Percentiles rank a stretch among this genome's conserved stretches.
Evolutionary conservation across 2,888 invertebrate species (phyloP).

Genomic region (Apodemia zela): DNA sequence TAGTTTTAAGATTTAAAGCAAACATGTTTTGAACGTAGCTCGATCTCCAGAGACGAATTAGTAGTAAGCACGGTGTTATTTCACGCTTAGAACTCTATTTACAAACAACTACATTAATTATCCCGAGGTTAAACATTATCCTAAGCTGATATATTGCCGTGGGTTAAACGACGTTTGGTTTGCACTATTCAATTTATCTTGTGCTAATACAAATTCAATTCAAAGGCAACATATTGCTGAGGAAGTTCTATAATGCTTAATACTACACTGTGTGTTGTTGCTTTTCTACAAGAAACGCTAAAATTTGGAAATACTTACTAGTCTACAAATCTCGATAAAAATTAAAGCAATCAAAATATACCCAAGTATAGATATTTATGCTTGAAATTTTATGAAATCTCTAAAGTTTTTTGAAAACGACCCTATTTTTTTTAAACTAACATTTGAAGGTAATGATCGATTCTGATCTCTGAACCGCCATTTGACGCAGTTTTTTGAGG

Average conservation of each 20-base stretch:
- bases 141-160: constrained; percentile 6
- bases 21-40: constrained; percentile 8
- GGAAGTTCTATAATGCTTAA: not conserved
- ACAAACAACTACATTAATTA: constrained; percentile 22
- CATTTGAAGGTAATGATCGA: too few species aligned
- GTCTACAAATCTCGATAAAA: too few species aligned
- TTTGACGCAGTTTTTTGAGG: too few species aligned
- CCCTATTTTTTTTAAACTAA: too few species aligned
- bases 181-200: constrained; percentile 14
- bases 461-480: too few species aligned
- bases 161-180: constrained; percentile 7
- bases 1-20: not conserved
- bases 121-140: constrained; percentile 16
- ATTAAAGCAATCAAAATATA: too few species aligned
- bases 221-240: not conserved
- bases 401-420: too few species aligned
- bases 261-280: not conserved
- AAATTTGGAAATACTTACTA: too few species aligned
- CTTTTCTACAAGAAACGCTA: too few species aligned
- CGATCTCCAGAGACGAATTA: constrained; percentile 11
- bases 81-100: constrained; percentile 14
- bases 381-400: too few species aligned
- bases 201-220: constrained; percentile 8
- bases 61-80: constrained; percentile 12
- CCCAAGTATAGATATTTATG: too few species aligned